Evolutionary conservation across 2,888 invertebrate species (phyloP), one percentile per base, ranked within the genome.

Genomic region (Selenia dentaria): DNA sequence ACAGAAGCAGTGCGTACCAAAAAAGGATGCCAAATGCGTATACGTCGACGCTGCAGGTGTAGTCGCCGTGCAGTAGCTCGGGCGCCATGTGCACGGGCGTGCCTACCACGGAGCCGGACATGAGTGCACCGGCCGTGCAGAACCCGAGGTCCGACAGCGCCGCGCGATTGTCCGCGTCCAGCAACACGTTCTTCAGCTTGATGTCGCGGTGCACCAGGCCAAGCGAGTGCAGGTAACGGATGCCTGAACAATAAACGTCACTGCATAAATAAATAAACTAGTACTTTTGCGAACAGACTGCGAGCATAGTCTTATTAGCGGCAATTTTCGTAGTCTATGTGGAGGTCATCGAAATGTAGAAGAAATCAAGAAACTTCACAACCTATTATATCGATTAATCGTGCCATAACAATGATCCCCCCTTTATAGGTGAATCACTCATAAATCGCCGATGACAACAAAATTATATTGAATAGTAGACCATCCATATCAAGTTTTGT

Each of bases 41-140:
- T 0, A 97, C 95, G 68, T 97, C 97, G 5, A 97, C 97, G 49
- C 94, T 94, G 51, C 94, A 94, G 71, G 96, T 95, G 67, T 97
- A 97, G 51, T 93, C 93, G 0, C 96, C 96, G 8, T 93, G 93
- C 48, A 97, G 92, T 36, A 97, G 89, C 77, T 97, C 97, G 0
- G 97, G 97, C 6, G 97, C 97, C 97, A 97, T 97, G 79, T 97
- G 97, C 46, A 96, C 95, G 0, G 97, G 97, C 2, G 96, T 96
- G 31, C 96, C 97, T 13, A 97, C 97, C 50, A 97, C 94, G 52
- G 96, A 96, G 22, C 97, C 97, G 0, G 96, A 96, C 93, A 97
- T 95, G 92, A 97, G 96, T 0, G 97, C 96, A 73, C 96, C 96
- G 1, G 96, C 96, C 53, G 97, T 96, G 71, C 97, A 97, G 88